A percentile compares a stretch with the other conserved stretches of the same genome.
Evolutionary conservation across 2,888 invertebrate species (phyloP).

Genomic region (Amiota minor): DNA sequence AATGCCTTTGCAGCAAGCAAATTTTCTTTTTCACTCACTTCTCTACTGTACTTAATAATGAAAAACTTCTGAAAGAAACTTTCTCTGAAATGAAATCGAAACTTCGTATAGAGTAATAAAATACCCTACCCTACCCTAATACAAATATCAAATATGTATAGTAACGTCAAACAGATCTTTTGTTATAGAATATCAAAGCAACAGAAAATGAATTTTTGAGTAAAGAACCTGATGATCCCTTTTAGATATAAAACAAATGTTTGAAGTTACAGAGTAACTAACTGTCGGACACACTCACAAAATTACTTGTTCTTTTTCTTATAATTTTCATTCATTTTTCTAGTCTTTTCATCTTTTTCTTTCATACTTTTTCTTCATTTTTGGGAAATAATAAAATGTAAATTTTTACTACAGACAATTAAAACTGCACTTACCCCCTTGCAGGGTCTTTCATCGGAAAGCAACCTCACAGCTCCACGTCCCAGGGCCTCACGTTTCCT

Average conservation of each 20-base stretch:
- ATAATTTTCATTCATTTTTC: no score
- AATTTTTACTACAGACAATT: slow-evolving; percentile 52
- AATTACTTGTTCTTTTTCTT: no score
- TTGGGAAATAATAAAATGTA: slow-evolving; percentile 61
- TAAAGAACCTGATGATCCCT: no score
- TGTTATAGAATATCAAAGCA: no score
- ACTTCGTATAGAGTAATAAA: slow-evolving; percentile 39
- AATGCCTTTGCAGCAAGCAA: slow-evolving; percentile 28
- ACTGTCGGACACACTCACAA: no score
- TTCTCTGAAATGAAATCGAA: slow-evolving; percentile 59
- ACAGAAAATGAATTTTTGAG: no score
- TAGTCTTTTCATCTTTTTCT: no score
- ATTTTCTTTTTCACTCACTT: not conserved
- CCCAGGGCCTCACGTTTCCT: slow-evolving; percentile 95
- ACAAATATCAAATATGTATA: no score
- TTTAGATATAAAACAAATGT: no score
- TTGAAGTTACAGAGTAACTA: no score
- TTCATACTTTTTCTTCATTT: slow-evolving; percentile 31
- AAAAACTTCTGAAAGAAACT: slow-evolving; percentile 51
- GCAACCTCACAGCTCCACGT: slow-evolving; percentile 89
- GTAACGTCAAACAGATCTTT: no score
- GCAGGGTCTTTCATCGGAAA: slow-evolving; percentile 83
- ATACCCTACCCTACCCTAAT: not conserved
- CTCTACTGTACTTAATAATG: slow-evolving; percentile 20
- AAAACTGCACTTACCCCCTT: slow-evolving; percentile 79